Conservation (phyloP, 2,888 invertebrate species). For the Pyralis farinalis region DNA sequence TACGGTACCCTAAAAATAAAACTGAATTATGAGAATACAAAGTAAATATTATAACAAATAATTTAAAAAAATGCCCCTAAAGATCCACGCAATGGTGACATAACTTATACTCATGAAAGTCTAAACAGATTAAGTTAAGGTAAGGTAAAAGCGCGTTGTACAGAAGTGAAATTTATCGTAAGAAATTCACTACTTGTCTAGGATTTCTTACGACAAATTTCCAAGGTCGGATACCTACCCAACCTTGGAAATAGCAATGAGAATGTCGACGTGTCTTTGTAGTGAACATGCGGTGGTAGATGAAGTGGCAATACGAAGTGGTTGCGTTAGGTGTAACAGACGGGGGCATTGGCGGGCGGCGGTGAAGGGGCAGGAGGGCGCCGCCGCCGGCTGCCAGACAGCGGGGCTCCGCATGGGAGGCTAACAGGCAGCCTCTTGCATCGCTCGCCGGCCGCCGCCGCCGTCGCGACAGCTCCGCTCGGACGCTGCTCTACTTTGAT, state of each 20-base stretch:
- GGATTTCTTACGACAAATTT: too few species aligned
- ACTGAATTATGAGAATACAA: too few species aligned
- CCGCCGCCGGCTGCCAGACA: conserved; percentile 71
- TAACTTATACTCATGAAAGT: too few species aligned
- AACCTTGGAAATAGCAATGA: conserved; percentile 43
- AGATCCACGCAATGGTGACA: too few species aligned
- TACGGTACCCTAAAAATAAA: too few species aligned
- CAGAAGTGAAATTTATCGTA: not conserved
- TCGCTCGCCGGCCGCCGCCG: conserved; percentile 43
- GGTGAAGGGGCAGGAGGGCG: conserved; percentile 34
- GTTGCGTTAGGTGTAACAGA: conserved; percentile 58
- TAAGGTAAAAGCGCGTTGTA: not conserved
- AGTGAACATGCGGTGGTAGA: conserved; percentile 48
- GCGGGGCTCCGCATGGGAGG: conserved; percentile 81
- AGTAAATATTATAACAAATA: too few species aligned
- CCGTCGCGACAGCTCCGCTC: conserved; percentile 69
- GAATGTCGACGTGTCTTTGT: conserved; percentile 40
- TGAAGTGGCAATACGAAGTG: conserved; percentile 61
- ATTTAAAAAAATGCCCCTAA: too few species aligned
- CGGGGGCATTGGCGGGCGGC: conserved; percentile 25
- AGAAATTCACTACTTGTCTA: not conserved
- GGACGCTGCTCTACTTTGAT: conserved; percentile 71
- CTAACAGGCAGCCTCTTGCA: conserved; percentile 76
- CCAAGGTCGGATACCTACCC: too few species aligned
- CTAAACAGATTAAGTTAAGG: too few species aligned